Evolutionary conservation across 1,140 invertebrate species (phyloP).

Genomic region (Zaprionus gabonicus): DNA sequence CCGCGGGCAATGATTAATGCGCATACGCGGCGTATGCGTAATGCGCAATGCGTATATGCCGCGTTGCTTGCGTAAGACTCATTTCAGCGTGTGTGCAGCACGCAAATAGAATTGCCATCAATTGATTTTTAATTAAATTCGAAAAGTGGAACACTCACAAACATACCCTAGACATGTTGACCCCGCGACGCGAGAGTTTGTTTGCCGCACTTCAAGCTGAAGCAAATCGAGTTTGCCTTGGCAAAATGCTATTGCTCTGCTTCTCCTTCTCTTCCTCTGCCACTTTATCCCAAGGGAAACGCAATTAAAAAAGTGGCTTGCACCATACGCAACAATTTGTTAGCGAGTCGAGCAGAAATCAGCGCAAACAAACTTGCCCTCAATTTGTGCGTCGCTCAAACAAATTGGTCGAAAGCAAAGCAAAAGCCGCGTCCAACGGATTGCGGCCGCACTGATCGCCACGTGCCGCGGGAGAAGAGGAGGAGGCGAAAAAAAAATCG

Average conservation of each 20-base stretch:
- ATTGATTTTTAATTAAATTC: conserved; percentile 48
- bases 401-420: conserved; percentile 58
- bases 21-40: conserved; percentile 28
- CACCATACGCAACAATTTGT: conserved; percentile 16
- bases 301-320: conserved; percentile 8
- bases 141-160: neutral
- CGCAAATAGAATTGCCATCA: conserved; percentile 13
- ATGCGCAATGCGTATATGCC: conserved; percentile 26
- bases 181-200: neutral
- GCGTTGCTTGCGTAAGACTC: neutral
- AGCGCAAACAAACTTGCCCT: conserved; percentile 57
- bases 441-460: conserved; percentile 36
- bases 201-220: neutral
- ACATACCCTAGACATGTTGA: neutral
- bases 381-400: conserved; percentile 58
- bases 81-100: neutral
- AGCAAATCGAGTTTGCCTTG: neutral
- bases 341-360: conserved; percentile 44
- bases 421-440: conserved; percentile 13
- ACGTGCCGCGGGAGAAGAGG: conserved; percentile 12
- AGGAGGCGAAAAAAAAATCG: conserved; percentile 20
- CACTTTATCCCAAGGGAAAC: neutral
- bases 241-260: too few relatives aligned
- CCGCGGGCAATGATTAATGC: conserved; percentile 34
- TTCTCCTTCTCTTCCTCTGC: neutral